These are phyloP conservation scores for Acleris literana DNA, from an alignment of 2,888 invertebrate genomes.

Conservation along the genomic window DNA sequence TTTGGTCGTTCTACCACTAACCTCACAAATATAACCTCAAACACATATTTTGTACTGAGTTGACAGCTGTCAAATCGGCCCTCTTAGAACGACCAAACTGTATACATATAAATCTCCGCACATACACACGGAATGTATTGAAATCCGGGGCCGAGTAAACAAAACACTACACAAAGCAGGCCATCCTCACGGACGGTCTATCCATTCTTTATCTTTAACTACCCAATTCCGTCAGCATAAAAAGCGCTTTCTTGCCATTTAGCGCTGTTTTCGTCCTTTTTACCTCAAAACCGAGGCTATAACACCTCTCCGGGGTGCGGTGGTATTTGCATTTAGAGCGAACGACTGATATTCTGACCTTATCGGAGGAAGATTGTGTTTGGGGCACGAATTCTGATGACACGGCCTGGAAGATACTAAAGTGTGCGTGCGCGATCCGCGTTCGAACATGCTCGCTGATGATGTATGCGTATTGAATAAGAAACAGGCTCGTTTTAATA, in stretches of 20 bases:
- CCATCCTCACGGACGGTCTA: slow-evolving; percentile 63
- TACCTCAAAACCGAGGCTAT: slow-evolving; percentile 77
- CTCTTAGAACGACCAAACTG: no score
- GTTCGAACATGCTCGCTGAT: slow-evolving; percentile 1
- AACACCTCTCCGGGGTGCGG: slow-evolving; percentile 79
- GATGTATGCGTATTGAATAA: slow-evolving; percentile 1
- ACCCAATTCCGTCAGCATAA: slow-evolving; percentile 74
- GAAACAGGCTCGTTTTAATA: neutral
- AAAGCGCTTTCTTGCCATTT: slow-evolving; percentile 78
- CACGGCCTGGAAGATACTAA: slow-evolving; percentile 54
- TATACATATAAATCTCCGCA: no score
- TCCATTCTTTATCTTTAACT: slow-evolving; percentile 77
- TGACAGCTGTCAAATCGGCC: no score
- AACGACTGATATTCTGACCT: slow-evolving; percentile 80
- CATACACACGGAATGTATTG: slow-evolving; percentile 3
- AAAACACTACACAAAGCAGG: slow-evolving; percentile 48
- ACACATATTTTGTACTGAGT: no score
- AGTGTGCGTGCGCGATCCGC: slow-evolving; percentile 5
- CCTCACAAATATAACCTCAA: no score
- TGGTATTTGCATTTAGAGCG: slow-evolving; percentile 83
- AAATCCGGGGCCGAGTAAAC: slow-evolving; percentile 16
- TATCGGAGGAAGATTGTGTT: slow-evolving; percentile 78
- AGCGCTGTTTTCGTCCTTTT: slow-evolving; percentile 78
- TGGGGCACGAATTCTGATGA: slow-evolving; percentile 72
- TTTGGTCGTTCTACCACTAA: no score